Evolutionary conservation across 1,140 invertebrate species (phyloP).

Genomic region (Sycophila sp.): DNA sequence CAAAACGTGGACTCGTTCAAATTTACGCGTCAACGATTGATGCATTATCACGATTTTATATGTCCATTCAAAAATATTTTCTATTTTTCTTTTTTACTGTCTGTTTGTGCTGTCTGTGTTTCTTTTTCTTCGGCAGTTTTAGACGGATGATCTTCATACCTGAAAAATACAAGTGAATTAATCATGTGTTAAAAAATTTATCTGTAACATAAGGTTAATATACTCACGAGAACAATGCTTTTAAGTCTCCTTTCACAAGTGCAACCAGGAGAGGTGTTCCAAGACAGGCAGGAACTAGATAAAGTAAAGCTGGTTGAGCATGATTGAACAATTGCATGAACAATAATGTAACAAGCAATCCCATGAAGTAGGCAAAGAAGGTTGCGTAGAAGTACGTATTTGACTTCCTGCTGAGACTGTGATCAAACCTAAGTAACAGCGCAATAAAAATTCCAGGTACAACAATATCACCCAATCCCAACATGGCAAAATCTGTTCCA

Average conservation of each 20-base stretch:
- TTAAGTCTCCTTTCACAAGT: conserved; percentile 90
- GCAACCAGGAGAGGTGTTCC: conserved; percentile 88
- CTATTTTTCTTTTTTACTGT: conserved; percentile 64
- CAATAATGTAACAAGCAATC: conserved; percentile 92
- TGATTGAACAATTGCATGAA: conserved; percentile 99
- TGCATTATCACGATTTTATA: conserved; percentile 23
- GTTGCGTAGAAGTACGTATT: conserved; percentile 95
- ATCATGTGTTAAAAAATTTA: background rate
- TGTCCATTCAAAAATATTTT: conserved; percentile 1
- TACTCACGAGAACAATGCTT: conserved; percentile 89
- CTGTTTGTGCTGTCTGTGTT: conserved; percentile 43
- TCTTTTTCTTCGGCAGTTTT: conserved; percentile 15
- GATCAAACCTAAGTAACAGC: conserved; percentile 93
- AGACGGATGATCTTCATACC: conserved; percentile 75
- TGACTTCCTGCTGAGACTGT: conserved; percentile 86
- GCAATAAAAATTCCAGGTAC: conserved; percentile 99
- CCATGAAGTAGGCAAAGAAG: conserved; percentile 93
- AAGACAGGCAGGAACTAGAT: conserved; percentile 96
- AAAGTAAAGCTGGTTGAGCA: conserved; percentile 97
- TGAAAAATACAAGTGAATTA: conserved; percentile 47
- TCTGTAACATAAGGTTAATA: conserved; percentile 2
- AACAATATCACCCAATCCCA: conserved; percentile 98
- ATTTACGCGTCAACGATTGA: conserved; percentile 8
- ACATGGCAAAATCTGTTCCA: conserved; percentile 97
- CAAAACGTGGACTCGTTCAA: conserved; percentile 3